These are phyloP conservation scores for Cynopterus brachyotis DNA, from an alignment of 2,113 vertebrate species.

Conservation along the genomic window DNA sequence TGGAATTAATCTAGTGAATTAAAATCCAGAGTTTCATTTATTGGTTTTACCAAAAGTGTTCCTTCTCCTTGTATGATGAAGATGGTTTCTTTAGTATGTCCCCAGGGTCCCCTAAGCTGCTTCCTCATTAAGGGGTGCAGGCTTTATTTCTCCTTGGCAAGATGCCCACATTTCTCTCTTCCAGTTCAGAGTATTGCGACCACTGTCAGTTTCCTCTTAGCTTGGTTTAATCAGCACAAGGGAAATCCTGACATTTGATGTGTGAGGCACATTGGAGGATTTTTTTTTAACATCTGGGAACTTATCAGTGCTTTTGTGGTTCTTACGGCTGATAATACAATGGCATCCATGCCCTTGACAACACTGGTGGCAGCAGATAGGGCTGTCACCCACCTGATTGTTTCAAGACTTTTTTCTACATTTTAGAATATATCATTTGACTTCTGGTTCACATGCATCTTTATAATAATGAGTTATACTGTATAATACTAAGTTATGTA, in stretches of 20 bases:
- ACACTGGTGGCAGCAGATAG: not conserved
- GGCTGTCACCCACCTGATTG: not conserved
- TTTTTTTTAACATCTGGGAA: slow-evolving; percentile 38
- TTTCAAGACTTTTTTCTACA: not conserved
- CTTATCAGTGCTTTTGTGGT: not conserved
- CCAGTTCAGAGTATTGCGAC: not conserved
- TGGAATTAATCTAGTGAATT: slow-evolving; percentile 56
- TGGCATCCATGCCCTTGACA: not conserved
- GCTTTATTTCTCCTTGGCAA: not conserved
- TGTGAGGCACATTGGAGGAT: not conserved
- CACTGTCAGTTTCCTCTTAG: slow-evolving; percentile 31
- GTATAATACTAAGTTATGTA: not conserved
- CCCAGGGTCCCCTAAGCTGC: not conserved
- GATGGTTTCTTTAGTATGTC: not conserved
- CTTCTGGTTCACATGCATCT: not conserved
- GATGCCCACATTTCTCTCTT: not conserved
- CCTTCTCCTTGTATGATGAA: not conserved
- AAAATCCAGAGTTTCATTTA: slow-evolving; percentile 49
- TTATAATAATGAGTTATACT: not conserved
- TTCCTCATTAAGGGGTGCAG: not conserved
- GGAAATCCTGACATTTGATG: not conserved
- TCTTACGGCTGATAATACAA: not conserved
- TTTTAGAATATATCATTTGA: slow-evolving; percentile 42
- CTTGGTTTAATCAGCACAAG: not conserved
- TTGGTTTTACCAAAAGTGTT: slow-evolving; percentile 20